Base-by-base conservation (phyloP, 1,140 invertebrate genomes). In the Sweltsa coloradensis region DNA sequence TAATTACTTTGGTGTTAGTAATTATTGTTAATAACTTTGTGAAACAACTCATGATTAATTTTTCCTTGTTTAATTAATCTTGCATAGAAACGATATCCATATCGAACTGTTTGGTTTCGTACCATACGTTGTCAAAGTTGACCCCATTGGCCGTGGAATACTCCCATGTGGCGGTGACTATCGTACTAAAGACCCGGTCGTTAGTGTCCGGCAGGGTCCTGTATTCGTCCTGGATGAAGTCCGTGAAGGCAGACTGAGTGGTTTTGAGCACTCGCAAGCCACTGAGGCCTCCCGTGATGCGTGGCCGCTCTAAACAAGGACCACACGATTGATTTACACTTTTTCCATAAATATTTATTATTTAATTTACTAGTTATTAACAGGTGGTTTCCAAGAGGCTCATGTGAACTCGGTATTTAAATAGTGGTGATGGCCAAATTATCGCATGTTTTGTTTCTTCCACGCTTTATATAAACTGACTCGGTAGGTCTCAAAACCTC, bases 171-270 rank as follows among this genome's bases (percentile, higher is more conserved):
- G 79, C 75, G 42, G 76, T 72, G 3, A 87, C 79, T 11, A 81
- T 65, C 0, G 83, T 87, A 63, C 80, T 84, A 54, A 73, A 74
- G 51, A 85, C 76, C 47, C 83, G 67, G 61, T 86, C 83, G n/a
- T 78, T 71, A 26, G 75, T 70, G 64, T 85, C 81, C 0, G 78
- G 72, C 13, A 86, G 62, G 1, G 81, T 81, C 19, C 80, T 72
- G 53, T 78, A 85, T 51, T 84, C 82, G 54, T 85, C 83, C 58
- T 78, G 73, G 19, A 83, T 72, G 55, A 86, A 86, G 60, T 85
- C 78, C 2, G 75, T 76, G 58, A 87, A 87, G 5, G 81, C 74
- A 2, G 82, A 85, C 56, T 85, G 78, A 0, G 83, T 85, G 0
- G 82, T 84, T 63, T 85, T 85, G 42, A 85, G 58, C 0, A 85